Conservation (phyloP, 2,797 vertebrate genomes). For the Neoniphon sammara region DNA sequence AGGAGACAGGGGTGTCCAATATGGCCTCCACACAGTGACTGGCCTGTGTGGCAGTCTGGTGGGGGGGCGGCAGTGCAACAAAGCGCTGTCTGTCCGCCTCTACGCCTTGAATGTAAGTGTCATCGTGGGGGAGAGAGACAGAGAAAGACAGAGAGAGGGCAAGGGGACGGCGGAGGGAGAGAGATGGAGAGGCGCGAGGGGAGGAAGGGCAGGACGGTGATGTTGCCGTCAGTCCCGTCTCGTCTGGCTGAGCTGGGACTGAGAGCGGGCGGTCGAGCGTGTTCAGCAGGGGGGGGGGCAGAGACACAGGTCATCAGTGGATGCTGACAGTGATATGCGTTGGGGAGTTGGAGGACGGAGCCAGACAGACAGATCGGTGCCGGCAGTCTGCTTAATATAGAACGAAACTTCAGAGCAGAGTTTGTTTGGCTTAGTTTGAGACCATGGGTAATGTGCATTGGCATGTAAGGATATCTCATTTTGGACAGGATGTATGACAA, state of each 20-base stretch:
- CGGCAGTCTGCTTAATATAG: background rate
- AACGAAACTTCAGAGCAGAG: slow-evolving; percentile 9
- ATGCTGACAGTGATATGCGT: slow-evolving; percentile 13
- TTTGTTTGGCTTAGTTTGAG: background rate
- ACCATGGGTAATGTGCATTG: slow-evolving; percentile 20
- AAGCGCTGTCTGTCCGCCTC: slow-evolving; percentile 71
- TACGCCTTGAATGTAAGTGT: slow-evolving; percentile 50
- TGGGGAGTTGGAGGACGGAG: slow-evolving; percentile 25
- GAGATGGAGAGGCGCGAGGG: slow-evolving; percentile 22
- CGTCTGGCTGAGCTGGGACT: slow-evolving; percentile 26
- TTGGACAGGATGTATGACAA: slow-evolving; percentile 3
- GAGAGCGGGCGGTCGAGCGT: slow-evolving; percentile 16
- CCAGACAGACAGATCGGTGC: slow-evolving; percentile 22
- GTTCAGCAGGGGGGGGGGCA: slow-evolving; percentile 19
- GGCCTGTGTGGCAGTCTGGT: slow-evolving; percentile 66
- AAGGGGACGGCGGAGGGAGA: slow-evolving; percentile 14
- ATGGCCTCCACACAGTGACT: slow-evolving; percentile 75
- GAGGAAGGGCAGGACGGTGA: background rate
- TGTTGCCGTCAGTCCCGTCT: slow-evolving; percentile 29
- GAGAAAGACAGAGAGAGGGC: slow-evolving; percentile 30
- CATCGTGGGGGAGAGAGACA: slow-evolving; percentile 33
- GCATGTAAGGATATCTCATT: slow-evolving; percentile 4
- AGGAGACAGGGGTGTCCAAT: slow-evolving; percentile 75
- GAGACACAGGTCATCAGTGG: slow-evolving; percentile 34
- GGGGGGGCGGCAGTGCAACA: slow-evolving; percentile 64